Conservation (phyloP, 2,797 vertebrate species). For the Gephyroberyx darwinii region DNA sequence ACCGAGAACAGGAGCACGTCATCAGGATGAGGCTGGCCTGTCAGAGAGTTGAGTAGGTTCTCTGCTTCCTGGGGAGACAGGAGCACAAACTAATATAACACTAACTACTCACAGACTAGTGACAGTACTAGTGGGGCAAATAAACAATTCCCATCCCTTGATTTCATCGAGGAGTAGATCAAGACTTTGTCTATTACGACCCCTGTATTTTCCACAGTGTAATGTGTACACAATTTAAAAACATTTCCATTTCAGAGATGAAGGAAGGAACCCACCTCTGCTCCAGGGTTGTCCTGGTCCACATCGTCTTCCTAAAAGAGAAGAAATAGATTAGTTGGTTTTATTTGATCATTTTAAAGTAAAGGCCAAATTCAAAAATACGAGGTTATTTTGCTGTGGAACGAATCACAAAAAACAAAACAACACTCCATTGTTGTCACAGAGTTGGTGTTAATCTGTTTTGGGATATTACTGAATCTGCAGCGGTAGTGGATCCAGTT, state of each 20-base stretch:
- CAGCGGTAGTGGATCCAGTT: neutral
- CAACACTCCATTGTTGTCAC: too few species aligned
- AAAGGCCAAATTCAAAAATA: neutral
- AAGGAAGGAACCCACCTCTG: slow-evolving; percentile 82
- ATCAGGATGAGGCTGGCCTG: slow-evolving; percentile 91
- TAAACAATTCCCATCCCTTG: neutral
- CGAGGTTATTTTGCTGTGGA: too few species aligned
- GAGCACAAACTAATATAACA: neutral
- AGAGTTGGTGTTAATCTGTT: too few species aligned
- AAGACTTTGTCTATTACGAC: neutral
- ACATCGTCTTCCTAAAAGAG: slow-evolving; percentile 86
- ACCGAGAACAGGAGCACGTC: slow-evolving; percentile 93
- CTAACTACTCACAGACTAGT: neutral
- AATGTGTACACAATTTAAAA: neutral
- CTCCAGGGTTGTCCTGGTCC: slow-evolving; percentile 89
- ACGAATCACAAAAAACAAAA: too few species aligned
- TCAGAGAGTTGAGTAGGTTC: slow-evolving; percentile 89
- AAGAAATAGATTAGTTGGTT: slow-evolving; percentile 19
- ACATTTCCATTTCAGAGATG: too few species aligned
- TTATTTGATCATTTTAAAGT: neutral
- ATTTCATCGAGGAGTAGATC: neutral
- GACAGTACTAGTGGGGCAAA: too few species aligned
- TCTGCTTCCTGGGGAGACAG: slow-evolving; percentile 80
- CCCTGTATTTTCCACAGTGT: neutral
- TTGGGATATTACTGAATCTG: too few species aligned